Evolutionary conservation across 23 tunicate species (phyloP).

Genomic region (Halocynthia aurantium): DNA sequence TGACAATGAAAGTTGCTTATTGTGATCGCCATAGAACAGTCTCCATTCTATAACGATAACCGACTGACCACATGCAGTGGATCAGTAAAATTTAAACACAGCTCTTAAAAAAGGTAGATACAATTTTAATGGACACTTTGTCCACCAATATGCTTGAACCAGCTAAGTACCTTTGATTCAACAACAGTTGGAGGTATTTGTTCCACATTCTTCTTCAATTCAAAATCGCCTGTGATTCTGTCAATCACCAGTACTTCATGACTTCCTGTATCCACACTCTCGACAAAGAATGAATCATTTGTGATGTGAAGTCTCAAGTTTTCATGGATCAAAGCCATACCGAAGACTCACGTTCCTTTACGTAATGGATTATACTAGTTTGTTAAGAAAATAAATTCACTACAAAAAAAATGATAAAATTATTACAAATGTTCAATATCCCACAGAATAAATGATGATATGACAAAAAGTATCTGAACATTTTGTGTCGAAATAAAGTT

Average conservation of each 20-base stretch:
- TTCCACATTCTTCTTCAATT: conserved; percentile 27
- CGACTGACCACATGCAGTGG: neutral
- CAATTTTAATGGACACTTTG: neutral
- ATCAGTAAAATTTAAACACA: neutral
- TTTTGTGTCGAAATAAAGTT: too few species aligned
- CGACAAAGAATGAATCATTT: conserved; percentile 64
- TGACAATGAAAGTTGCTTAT: too few species aligned
- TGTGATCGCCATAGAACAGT: neutral
- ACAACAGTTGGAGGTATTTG: conserved; percentile 72
- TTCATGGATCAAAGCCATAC: conserved; percentile 72
- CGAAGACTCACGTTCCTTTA: neutral
- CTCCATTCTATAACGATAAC: neutral
- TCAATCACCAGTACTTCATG: conserved; percentile 58
- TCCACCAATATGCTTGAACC: neutral
- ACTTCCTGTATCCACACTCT: conserved; percentile 41
- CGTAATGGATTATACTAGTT: neutral
- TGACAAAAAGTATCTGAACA: too few species aligned
- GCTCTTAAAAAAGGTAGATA: neutral
- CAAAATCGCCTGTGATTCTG: conserved; percentile 53
- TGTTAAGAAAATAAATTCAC: neutral
- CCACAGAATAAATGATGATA: too few species aligned
- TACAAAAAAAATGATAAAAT: neutral
- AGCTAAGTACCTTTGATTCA: conserved; percentile 41
- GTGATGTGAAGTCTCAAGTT: conserved; percentile 65
- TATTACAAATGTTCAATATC: too few species aligned